Percentiles rank a stretch among this genome's conserved stretches.
Conservation (phyloP, 23 tunicate species). For the Phallusia fumigata region DNA sequence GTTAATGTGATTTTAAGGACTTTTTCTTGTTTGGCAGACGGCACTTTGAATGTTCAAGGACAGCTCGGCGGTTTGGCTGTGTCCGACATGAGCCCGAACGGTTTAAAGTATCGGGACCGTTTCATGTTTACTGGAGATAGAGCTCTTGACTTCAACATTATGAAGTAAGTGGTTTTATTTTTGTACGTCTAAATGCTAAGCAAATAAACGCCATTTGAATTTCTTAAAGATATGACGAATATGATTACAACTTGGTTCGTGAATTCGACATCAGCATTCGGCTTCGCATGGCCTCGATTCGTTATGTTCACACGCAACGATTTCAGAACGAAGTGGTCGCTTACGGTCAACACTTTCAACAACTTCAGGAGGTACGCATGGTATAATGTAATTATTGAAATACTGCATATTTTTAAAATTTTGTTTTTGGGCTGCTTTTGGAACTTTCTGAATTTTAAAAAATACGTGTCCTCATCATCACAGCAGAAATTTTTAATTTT, state of each 20-base stretch:
- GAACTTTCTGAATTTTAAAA: too few relatives aligned
- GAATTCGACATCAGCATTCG: slow-evolving; percentile 76
- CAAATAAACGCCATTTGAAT: too few relatives aligned
- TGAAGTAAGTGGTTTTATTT: slow-evolving; percentile 61
- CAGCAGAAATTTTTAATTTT: too few relatives aligned
- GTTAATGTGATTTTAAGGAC: too few relatives aligned
- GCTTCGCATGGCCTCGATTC: slow-evolving; percentile 80
- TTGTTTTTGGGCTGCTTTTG: too few relatives aligned
- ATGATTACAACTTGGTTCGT: slow-evolving; percentile 57
- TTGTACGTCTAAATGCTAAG: too few relatives aligned
- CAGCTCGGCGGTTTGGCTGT: slow-evolving; percentile 81
- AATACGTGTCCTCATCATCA: too few relatives aligned
- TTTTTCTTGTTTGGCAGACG: slow-evolving; percentile 43
- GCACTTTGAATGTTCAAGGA: slow-evolving; percentile 59
- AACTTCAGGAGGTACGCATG: slow-evolving; percentile 78
- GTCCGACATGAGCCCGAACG: slow-evolving; percentile 89
- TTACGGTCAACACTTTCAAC: slow-evolving; percentile 94
- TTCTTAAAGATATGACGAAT: slow-evolving; percentile 65
- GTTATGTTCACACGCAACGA: slow-evolving; percentile 96
- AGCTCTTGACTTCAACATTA: slow-evolving; percentile 82
- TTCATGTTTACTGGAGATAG: slow-evolving; percentile 82
- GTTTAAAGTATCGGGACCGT: slow-evolving; percentile 68
- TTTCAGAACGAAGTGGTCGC: slow-evolving; percentile 96
- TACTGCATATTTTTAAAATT: too few relatives aligned
- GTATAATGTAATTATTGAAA: too few relatives aligned